Evolutionary conservation across 2,113 vertebrate species (phyloP).

Genomic region (Elephas maximus): DNA sequence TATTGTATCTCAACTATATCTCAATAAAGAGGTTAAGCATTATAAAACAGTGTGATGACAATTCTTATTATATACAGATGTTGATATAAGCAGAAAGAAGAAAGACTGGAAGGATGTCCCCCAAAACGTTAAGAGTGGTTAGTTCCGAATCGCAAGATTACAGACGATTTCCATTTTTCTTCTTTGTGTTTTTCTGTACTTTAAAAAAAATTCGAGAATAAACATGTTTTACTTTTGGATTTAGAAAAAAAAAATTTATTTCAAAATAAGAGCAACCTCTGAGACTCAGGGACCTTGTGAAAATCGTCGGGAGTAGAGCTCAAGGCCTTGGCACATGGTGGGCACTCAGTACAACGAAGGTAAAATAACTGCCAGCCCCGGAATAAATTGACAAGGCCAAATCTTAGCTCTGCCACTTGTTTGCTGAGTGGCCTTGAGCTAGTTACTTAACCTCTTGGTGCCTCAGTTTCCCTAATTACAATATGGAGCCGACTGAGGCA

Average conservation of each 20-base stretch:
- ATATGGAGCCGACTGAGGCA: not conserved
- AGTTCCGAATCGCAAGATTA: not conserved
- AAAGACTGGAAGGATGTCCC: not conserved
- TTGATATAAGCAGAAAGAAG: not conserved
- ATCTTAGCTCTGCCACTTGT: not conserved
- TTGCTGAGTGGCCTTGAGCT: not conserved
- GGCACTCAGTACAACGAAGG: rapidly evolving
- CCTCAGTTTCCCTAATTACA: not conserved
- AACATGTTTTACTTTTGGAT: not conserved
- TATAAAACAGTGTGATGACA: not conserved
- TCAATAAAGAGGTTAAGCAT: constrained; percentile 5
- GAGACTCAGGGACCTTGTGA: not conserved
- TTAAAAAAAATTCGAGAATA: not conserved
- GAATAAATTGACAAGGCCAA: not conserved
- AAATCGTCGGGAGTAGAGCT: not conserved
- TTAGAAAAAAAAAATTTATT: not conserved
- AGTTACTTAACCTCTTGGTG: not conserved
- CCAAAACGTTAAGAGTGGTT: not conserved
- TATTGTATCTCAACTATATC: not conserved
- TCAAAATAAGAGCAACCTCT: not conserved
- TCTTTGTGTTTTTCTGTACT: constrained; percentile 1
- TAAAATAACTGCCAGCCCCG: rapidly evolving
- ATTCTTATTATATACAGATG: not conserved
- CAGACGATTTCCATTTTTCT: constrained; percentile 7
- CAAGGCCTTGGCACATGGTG: not conserved